Conservation (phyloP, 2,113 vertebrate species). For the Podocnemis expansa region DNA sequence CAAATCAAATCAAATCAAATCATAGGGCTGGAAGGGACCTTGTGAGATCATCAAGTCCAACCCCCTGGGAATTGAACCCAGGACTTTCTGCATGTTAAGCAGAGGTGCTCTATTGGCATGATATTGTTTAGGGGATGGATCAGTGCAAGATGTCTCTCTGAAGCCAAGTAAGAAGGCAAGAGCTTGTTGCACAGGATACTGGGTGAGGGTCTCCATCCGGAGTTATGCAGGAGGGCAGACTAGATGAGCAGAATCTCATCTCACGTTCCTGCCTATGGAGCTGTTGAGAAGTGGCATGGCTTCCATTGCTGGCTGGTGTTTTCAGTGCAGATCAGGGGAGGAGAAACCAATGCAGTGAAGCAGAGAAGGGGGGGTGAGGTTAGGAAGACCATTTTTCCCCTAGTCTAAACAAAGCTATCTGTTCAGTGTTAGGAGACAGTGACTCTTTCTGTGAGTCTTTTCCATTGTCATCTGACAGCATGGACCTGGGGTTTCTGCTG, state of each 20-base stretch:
- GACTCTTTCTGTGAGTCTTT: not conserved
- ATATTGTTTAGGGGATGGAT: not conserved
- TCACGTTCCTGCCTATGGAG: not conserved
- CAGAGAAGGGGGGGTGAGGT: not conserved
- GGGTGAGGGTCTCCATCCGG: not conserved
- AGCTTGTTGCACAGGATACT: not conserved
- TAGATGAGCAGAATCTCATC: not conserved
- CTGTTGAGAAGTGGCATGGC: not conserved
- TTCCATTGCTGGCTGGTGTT: not conserved
- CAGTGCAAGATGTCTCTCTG: not conserved
- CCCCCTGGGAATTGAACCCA: no score
- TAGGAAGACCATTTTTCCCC: not conserved
- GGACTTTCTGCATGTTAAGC: no score
- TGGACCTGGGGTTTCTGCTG: not conserved
- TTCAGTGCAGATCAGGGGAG: not conserved
- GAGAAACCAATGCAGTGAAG: not conserved
- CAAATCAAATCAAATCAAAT: no score
- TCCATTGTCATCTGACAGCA: not conserved
- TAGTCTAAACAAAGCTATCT: not conserved
- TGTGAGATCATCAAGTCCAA: no score
- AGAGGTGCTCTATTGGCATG: not conserved
- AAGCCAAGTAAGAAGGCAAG: not conserved
- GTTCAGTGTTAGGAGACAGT: not conserved
- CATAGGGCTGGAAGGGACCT: no score
- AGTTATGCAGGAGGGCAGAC: not conserved